phyloP scores from a whole-genome alignment of 2,113 vertebrate genomes.

The Perca schrenkii region DNA sequence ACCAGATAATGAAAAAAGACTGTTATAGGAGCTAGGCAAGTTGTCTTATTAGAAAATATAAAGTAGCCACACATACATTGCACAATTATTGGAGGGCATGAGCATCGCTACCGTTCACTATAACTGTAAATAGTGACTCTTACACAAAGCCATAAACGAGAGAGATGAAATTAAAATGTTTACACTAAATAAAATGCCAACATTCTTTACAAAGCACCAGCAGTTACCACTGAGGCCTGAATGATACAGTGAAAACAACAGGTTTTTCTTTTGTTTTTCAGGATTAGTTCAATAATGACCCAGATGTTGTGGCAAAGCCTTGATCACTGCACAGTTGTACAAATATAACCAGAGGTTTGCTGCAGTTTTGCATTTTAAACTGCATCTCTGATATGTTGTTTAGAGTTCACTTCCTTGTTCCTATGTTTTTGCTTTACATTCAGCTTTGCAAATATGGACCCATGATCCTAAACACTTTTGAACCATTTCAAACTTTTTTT shows the following conservation, averaged over 20 bases:
- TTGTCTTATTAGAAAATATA: conserved; percentile 91
- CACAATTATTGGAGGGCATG: conserved; percentile 85
- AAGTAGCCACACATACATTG: conserved; percentile 87
- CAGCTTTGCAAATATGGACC: conserved; percentile 54
- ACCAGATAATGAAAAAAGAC: conserved; percentile 84
- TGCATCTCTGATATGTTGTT: conserved; percentile 43
- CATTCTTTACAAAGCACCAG: conserved; percentile 85
- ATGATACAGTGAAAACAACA: conserved; percentile 89
- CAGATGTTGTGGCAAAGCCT: conserved; percentile 16
- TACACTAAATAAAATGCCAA: conserved; percentile 77
- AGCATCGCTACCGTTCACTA: conserved; percentile 71
- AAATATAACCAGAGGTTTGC: not conserved
- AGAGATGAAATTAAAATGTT: conserved; percentile 48
- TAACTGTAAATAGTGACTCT: conserved; percentile 83
- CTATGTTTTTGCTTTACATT: conserved; percentile 50
- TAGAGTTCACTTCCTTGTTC: conserved; percentile 13
- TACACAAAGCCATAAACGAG: conserved; percentile 77
- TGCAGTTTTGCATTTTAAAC: conserved; percentile 33
- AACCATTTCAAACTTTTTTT: conserved; percentile 10
- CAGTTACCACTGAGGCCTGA: conserved; percentile 80
- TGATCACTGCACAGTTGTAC: conserved; percentile 22
- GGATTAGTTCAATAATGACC: conserved; percentile 4
- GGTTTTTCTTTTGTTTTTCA: conserved; percentile 22
- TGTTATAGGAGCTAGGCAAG: conserved; percentile 86
- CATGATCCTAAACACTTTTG: conserved; percentile 10